These are phyloP conservation scores for Oreochromis aureus DNA, from an alignment of 2,113 vertebrate genomes.

Conservation along the genomic window DNA sequence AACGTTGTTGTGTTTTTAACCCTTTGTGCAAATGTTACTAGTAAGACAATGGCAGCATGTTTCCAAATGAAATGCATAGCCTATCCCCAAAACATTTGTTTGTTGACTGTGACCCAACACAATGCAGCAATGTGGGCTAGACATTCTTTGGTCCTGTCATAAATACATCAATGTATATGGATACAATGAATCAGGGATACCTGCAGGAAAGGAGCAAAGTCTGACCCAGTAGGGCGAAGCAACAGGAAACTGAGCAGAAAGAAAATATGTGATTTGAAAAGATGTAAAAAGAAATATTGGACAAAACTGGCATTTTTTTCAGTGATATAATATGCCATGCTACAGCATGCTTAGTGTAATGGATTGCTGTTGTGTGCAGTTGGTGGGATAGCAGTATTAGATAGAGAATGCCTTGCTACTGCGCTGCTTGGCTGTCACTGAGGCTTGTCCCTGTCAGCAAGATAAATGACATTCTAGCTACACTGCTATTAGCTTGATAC, in stretches of 20 bases:
- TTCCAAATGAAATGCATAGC: neutral
- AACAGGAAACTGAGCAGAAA: neutral
- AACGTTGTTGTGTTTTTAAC: neutral
- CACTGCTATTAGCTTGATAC: constrained; percentile 51
- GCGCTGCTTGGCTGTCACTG: constrained; percentile 43
- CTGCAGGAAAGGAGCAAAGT: neutral
- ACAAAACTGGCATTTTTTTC: neutral
- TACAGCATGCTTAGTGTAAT: neutral
- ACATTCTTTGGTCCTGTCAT: neutral
- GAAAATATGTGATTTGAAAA: neutral
- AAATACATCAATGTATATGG: neutral
- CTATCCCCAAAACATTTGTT: rapidly evolving
- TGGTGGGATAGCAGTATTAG: neutral
- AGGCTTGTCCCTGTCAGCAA: constrained; percentile 63
- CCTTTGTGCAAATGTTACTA: neutral
- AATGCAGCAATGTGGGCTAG: neutral
- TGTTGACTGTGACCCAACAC: neutral
- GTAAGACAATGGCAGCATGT: neutral
- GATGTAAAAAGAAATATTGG: neutral
- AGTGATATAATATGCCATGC: neutral
- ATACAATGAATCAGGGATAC: neutral
- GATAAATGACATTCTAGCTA: constrained; percentile 55
- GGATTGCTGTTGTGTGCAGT: constrained; percentile 1
- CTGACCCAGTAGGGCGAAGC: neutral
- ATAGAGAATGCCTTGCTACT: neutral